Conservation (phyloP, 2,113 vertebrate species). For the Halcyon malimbica region DNA sequence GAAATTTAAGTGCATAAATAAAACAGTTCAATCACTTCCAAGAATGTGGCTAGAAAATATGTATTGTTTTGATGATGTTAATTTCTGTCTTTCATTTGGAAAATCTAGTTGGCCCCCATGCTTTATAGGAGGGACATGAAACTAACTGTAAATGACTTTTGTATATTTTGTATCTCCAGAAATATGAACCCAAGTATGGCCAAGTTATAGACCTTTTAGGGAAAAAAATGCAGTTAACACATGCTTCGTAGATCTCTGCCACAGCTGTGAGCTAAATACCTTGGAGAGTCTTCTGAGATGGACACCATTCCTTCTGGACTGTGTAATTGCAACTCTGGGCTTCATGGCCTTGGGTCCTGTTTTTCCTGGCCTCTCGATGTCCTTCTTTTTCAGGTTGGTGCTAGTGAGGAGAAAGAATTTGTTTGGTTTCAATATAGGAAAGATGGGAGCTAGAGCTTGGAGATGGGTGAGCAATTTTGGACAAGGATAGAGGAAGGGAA, state of each 20-base stretch:
- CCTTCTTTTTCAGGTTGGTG: background rate
- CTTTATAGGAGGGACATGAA: background rate
- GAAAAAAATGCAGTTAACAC: background rate
- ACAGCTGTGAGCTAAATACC: slow-evolving; percentile 18
- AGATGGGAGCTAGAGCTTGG: background rate
- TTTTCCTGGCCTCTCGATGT: background rate
- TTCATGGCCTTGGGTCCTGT: background rate
- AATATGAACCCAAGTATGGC: background rate
- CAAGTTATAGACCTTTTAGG: background rate
- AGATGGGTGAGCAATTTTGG: background rate
- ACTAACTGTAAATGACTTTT: background rate
- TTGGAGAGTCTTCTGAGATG: background rate
- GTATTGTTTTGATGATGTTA: slow-evolving; percentile 15
- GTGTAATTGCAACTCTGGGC: background rate
- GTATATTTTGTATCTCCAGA: background rate
- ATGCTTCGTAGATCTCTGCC: background rate
- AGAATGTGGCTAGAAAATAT: slow-evolving; percentile 25
- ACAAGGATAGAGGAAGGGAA: background rate
- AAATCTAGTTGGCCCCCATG: background rate
- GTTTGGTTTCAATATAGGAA: background rate
- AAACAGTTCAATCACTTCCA: slow-evolving; percentile 1
- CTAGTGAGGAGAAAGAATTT: background rate
- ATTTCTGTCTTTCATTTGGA: slow-evolving; percentile 39
- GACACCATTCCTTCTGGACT: background rate
- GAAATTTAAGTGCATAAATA: slow-evolving; percentile 37